A percentile compares a stretch with the other conserved stretches of the same genome.
These are phyloP conservation scores for Colossoma macropomum DNA, from an alignment of 2,113 vertebrate genomes.

Conservation along the genomic window DNA sequence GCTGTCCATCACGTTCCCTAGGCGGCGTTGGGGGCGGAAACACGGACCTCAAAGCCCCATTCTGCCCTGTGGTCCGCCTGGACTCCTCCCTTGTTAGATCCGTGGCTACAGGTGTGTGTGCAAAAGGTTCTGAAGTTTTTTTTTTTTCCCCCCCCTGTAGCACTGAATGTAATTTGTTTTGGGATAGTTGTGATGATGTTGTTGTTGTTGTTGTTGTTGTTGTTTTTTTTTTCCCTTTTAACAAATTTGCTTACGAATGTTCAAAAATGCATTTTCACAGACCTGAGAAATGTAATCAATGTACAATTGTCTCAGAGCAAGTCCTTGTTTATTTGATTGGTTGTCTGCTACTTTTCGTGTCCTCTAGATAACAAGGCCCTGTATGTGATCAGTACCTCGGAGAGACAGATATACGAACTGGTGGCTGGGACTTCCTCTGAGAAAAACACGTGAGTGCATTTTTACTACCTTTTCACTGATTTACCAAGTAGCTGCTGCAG, in stretches of 20 bases:
- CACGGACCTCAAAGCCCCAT: conserved; percentile 85
- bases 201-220: too few relatives aligned
- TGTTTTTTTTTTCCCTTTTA: too few relatives aligned
- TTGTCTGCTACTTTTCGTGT: neutral
- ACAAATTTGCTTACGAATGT: too few relatives aligned
- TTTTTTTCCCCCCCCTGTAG: too few relatives aligned
- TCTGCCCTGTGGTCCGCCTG: conserved; percentile 89
- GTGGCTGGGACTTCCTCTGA: conserved; percentile 85
- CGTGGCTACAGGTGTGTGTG: conserved; percentile 84
- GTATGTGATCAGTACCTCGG: conserved; percentile 92
- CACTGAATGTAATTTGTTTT: too few relatives aligned
- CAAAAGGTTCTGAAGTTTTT: too few relatives aligned
- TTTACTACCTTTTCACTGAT: neutral
- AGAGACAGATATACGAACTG: conserved; percentile 94
- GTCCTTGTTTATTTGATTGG: neutral
- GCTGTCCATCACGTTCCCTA: conserved; percentile 78
- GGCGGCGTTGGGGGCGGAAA: conserved; percentile 75
- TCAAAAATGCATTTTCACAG: too few relatives aligned
- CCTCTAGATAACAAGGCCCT: conserved; percentile 88
- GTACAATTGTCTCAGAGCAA: neutral
- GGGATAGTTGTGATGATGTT: too few relatives aligned
- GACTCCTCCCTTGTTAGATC: conserved; percentile 86
- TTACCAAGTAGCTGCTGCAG: neutral
- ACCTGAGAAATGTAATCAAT: too few relatives aligned
- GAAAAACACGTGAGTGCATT: conserved; percentile 84